Percentiles rank a stretch among this genome's conserved stretches.
Evolutionary conservation across 1,140 invertebrate genomes (phyloP).

Genomic region (Anthonomus grandis): DNA sequence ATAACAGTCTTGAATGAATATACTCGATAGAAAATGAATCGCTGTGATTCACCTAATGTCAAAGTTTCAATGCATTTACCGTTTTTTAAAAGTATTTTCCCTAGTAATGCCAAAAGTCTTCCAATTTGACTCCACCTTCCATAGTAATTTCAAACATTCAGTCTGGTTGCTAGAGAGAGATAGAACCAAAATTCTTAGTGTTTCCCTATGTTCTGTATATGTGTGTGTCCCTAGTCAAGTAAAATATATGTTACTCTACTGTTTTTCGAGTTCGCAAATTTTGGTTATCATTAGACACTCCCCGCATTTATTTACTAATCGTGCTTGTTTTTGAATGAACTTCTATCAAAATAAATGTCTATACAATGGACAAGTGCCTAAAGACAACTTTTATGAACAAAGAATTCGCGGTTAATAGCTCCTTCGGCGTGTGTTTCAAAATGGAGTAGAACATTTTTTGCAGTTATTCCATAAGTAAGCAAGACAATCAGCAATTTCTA

Average conservation of each 20-base stretch:
- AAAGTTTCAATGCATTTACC: not conserved
- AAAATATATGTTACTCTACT: slow-evolving; percentile 32
- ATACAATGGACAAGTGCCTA: slow-evolving; percentile 23
- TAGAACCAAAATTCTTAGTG: not conserved
- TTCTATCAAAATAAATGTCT: slow-evolving; percentile 13
- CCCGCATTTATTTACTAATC: slow-evolving; percentile 22
- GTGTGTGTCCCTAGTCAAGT: slow-evolving; percentile 30
- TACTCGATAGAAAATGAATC: no score
- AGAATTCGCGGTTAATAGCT: slow-evolving; percentile 28
- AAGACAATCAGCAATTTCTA: no score
- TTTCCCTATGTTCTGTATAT: not conserved
- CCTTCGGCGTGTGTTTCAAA: slow-evolving; percentile 33
- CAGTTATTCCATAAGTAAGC: slow-evolving; percentile 34
- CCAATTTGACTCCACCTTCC: not conserved
- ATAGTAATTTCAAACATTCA: not conserved
- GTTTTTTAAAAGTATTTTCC: not conserved
- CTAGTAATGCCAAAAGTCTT: not conserved
- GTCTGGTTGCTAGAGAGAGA: not conserved
- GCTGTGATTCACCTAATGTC: not conserved
- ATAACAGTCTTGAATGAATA: no score
- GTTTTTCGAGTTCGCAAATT: slow-evolving; percentile 32
- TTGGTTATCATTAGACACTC: slow-evolving; percentile 30
- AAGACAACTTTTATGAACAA: slow-evolving; percentile 26
- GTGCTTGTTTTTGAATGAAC: slow-evolving; percentile 30
- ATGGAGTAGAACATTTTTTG: slow-evolving; percentile 38